Conservation (phyloP, 2,113 vertebrate genomes). For the Pollachius pollachius region DNA sequence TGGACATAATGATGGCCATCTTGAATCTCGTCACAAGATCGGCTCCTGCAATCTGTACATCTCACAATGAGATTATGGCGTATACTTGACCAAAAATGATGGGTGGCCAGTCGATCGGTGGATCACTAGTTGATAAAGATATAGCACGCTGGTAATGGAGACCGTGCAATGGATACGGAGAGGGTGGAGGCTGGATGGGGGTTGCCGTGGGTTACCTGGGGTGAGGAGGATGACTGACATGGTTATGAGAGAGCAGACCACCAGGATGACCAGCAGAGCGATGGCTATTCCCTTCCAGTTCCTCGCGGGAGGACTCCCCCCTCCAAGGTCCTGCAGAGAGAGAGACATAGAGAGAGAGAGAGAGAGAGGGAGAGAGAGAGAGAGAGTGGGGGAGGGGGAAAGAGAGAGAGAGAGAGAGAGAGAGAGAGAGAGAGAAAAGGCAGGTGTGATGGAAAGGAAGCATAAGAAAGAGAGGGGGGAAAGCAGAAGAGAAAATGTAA, state of each 20-base stretch:
- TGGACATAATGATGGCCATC: too few species aligned
- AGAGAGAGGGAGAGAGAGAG: constrained; percentile 1
- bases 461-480: too few species aligned
- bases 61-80: too few species aligned
- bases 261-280: constrained; percentile 95
- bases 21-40: too few species aligned
- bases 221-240: constrained; percentile 98
- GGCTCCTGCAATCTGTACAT: too few species aligned
- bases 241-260: constrained; percentile 97
- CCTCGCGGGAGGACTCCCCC: constrained; percentile 89
- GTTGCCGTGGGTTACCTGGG: constrained; percentile 78
- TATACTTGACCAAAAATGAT: too few species aligned
- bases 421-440: neutral
- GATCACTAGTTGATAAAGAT: too few species aligned
- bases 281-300: constrained; percentile 99
- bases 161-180: too few species aligned
- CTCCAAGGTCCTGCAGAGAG: constrained; percentile 87
- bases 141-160: too few species aligned
- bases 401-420: constrained; percentile 1
- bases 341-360: neutral
- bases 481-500: too few species aligned
- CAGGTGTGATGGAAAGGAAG: too few species aligned
- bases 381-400: neutral
- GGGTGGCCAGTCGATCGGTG: too few species aligned
- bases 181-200: neutral